These are phyloP conservation scores for Drosophila ogumai DNA, from an alignment of 1,140 invertebrate genomes.

Conservation along the genomic window DNA sequence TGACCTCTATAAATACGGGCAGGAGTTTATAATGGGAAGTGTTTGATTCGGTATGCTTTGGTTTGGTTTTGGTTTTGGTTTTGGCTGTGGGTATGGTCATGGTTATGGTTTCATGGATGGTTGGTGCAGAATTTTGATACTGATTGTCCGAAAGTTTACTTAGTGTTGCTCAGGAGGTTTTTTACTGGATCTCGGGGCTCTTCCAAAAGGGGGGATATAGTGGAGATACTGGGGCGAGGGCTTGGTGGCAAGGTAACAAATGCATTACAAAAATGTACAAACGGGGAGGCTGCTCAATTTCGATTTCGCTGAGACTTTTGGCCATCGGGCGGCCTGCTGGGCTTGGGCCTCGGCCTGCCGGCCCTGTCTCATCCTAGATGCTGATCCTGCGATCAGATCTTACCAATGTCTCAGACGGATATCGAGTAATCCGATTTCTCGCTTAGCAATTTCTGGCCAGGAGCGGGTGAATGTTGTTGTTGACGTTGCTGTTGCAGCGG, in stretches of 20 bases:
- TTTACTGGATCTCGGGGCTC: constrained; percentile 34
- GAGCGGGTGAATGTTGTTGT: constrained; percentile 81
- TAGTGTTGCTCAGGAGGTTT: constrained; percentile 38
- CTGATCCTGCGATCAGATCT: constrained; percentile 74
- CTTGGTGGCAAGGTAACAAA: constrained; percentile 42
- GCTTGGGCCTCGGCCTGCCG: constrained; percentile 17
- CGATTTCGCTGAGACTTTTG: constrained; percentile 13
- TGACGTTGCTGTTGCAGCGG: constrained; percentile 73
- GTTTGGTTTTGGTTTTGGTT: constrained; percentile 14
- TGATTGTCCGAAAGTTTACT: constrained; percentile 78
- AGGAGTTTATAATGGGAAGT: constrained; percentile 68
- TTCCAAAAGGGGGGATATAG: constrained; percentile 6
- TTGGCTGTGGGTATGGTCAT: constrained; percentile 32
- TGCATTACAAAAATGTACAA: constrained; percentile 66
- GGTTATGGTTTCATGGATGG: constrained; percentile 46
- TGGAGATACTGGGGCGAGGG: constrained; percentile 15
- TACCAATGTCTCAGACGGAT: constrained; percentile 84
- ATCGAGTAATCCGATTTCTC: constrained; percentile 84
- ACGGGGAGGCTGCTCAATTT: constrained; percentile 23
- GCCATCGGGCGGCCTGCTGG: constrained; percentile 33
- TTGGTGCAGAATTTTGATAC: constrained; percentile 77
- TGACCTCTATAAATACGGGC: constrained; percentile 48
- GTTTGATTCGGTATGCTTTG: constrained; percentile 40
- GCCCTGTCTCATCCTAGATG: constrained; percentile 59
- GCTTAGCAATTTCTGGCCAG: constrained; percentile 80